Evolutionary conservation across 2,113 vertebrate genomes (phyloP).

Genomic region (Oncorhynchus keta): DNA sequence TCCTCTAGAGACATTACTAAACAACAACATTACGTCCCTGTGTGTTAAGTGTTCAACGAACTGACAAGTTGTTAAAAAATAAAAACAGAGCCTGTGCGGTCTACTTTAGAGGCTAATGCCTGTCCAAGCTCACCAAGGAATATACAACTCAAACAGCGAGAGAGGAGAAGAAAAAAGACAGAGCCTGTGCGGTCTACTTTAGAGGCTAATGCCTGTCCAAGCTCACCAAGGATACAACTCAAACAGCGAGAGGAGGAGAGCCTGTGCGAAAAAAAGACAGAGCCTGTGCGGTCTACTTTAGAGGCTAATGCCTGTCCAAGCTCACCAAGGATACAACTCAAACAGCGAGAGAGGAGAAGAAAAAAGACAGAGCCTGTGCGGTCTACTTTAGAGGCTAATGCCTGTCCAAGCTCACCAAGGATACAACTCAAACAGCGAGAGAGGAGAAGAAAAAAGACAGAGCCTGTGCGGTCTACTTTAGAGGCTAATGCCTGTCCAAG

Average conservation of each 20-base stretch:
- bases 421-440: not conserved
- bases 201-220: slow-evolving; percentile 4
- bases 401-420: not conserved
- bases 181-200: slow-evolving; percentile 10
- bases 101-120: slow-evolving; percentile 8
- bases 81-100: slow-evolving; percentile 23
- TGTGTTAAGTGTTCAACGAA: not conserved
- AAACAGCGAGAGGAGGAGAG: slow-evolving; percentile 10
- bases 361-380: slow-evolving; percentile 8
- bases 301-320: slow-evolving; percentile 4
- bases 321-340: not conserved
- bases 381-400: slow-evolving; percentile 6
- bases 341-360: slow-evolving; percentile 7
- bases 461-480: slow-evolving; percentile 8
- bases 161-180: slow-evolving; percentile 19
- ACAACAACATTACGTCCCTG: not conserved
- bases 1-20: not conserved
- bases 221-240: not conserved
- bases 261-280: too few species aligned
- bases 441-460: slow-evolving; percentile 14
- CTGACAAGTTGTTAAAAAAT: slow-evolving; percentile 6
- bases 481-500: slow-evolving; percentile 4
- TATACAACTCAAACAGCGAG: not conserved
- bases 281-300: slow-evolving; percentile 8
- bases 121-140: not conserved